Base-by-base conservation (phyloP, 2,888 invertebrate species). In the Lepidochrysops patricia region DNA sequence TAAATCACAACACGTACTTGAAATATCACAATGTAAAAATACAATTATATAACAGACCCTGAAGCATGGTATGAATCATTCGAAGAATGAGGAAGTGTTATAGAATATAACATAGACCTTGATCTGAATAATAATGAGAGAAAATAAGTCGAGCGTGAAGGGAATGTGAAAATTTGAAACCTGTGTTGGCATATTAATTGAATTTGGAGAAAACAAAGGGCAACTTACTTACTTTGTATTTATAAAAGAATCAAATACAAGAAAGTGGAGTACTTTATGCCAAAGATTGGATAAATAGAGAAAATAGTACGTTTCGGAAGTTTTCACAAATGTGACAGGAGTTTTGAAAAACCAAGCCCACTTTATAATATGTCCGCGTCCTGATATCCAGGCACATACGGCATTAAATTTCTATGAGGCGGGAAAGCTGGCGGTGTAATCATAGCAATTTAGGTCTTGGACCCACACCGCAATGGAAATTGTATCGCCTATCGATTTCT, bases 401-500 rank as follows among this genome's bases (percentile, higher is more conserved):
- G 68, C 67, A 71, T 72, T 68, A 68, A 68, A 64, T 70, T 70
- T 67, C 67, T 64, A 62, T 61, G 65, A 52, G 64, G 58, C 56
- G 62, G 70, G 71, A 71, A 76, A 77, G 76, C 72, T 66, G 61
- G 62, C 66, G 66, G 66, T 65, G 68, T 71, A 70, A 73, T 72
- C 67, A 68, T 66, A 67, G 69, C 69, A 68, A 73, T 72, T 69
- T 68, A 70, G 70, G 68, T 67, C 70, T 68, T 68, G 56, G 66
- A 68, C 66, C 69, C 68, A 75, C 68, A 75, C 75, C 74, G 71
- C 76, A 72, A 70, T 68, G 58, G 71, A 69, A 71, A 74, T 73
- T 72, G 73, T 71, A 76, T 77, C 70, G 70, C 72, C 72, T 75
- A 78, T 79, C 74, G 76, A 76, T 79, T 75, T 74, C 74, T 71